These are phyloP conservation scores for Dryobota labecula DNA, from an alignment of 2,888 invertebrate species.

Conservation along the genomic window DNA sequence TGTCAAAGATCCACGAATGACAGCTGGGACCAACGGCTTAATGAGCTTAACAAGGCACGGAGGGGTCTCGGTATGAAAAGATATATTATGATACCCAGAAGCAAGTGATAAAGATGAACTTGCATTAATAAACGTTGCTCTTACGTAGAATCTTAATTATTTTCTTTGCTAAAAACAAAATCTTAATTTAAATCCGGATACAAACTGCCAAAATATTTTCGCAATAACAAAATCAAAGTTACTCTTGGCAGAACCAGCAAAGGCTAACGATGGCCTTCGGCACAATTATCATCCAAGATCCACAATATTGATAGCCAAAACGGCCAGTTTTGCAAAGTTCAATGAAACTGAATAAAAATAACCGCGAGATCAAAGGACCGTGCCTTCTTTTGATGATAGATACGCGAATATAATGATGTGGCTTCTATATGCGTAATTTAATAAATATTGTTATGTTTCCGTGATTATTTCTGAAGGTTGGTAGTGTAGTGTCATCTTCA, in stretches of 20 bases:
- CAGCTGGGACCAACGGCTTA: no score
- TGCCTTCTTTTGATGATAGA: slow-evolving; percentile 53
- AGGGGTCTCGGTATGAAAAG: no score
- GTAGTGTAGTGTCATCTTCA: slow-evolving; percentile 6
- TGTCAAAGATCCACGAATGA: no score
- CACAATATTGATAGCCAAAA: slow-evolving; percentile 58
- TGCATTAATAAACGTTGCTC: not conserved
- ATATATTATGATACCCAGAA: not conserved
- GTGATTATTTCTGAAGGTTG: slow-evolving; percentile 33
- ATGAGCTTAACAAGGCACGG: no score
- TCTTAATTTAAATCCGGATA: slow-evolving; percentile 24
- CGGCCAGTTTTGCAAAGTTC: slow-evolving; percentile 55
- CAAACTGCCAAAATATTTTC: slow-evolving; percentile 50
- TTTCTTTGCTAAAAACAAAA: slow-evolving; percentile 13
- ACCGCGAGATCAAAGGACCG: slow-evolving; percentile 57
- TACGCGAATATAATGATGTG: slow-evolving; percentile 43
- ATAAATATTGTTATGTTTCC: slow-evolving; percentile 37
- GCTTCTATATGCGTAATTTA: slow-evolving; percentile 37
- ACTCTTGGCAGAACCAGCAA: slow-evolving; percentile 52
- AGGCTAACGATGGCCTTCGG: slow-evolving; percentile 21
- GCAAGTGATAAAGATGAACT: not conserved
- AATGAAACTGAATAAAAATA: slow-evolving; percentile 58
- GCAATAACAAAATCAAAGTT: slow-evolving; percentile 42
- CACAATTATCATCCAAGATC: slow-evolving; percentile 49
- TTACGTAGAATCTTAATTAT: not conserved